A percentile compares a stretch with the other conserved stretches of the same genome.
These are phyloP conservation scores for Chrysotoxum bicinctum DNA, from an alignment of 2,888 invertebrate genomes.

Conservation along the genomic window DNA sequence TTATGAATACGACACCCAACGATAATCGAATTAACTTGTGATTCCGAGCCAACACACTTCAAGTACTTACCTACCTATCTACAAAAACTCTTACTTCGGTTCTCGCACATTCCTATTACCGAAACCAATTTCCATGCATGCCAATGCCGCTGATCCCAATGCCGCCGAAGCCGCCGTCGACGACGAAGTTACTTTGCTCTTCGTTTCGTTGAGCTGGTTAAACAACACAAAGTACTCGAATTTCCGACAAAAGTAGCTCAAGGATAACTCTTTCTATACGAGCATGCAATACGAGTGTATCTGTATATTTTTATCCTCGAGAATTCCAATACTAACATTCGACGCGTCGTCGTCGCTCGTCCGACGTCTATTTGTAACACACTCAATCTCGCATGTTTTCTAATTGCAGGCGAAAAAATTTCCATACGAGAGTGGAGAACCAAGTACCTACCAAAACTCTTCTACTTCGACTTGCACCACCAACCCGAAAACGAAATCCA, in stretches of 20 bases:
- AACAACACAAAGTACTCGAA: conserved; percentile 5
- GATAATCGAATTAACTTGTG: conserved; percentile 66
- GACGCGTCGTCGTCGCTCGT: conserved; percentile 8
- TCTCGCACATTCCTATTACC: conserved; percentile 16
- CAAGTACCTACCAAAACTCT: conserved; percentile 15
- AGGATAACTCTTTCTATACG: conserved; percentile 5
- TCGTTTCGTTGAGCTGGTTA: conserved; percentile 26
- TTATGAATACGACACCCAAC: conserved; percentile 53
- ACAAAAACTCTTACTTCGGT: conserved; percentile 26
- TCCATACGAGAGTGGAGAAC: conserved; percentile 3
- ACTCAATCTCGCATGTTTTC: conserved; percentile 57
- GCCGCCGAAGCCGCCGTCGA: not conserved
- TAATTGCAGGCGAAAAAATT: conserved; percentile 40
- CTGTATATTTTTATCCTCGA: conserved; percentile 17
- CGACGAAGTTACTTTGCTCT: conserved; percentile 15
- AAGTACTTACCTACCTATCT: conserved; percentile 1
- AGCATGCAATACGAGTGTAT: not conserved
- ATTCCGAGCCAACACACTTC: conserved; percentile 54
- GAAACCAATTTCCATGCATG: conserved; percentile 23
- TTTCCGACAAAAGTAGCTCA: conserved; percentile 41
- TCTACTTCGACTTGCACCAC: conserved; percentile 7
- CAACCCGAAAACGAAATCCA: conserved; percentile 18
- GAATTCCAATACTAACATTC: conserved; percentile 25
- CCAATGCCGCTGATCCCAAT: too few species aligned
- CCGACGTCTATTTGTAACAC: conserved; percentile 7